phyloP scores from a whole-genome alignment of 2,113 vertebrate genomes.

The Protobothrops flavoviridis region DNA sequence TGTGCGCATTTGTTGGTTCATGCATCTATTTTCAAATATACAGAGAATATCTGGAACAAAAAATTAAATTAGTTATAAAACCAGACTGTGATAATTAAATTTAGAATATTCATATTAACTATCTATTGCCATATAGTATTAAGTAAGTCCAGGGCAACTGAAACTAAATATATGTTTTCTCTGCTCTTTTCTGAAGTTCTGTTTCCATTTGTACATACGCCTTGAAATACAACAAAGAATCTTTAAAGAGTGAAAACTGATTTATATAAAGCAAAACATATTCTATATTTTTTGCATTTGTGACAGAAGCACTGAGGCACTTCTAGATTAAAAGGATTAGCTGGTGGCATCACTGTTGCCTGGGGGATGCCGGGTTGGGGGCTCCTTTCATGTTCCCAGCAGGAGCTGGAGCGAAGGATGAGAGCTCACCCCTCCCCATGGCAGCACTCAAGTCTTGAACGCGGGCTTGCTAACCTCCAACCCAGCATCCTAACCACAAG shows the following conservation, averaged over 20 bases:
- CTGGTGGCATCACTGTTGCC: background rate
- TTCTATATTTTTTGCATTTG: background rate
- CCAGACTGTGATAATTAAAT: background rate
- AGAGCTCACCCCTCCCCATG: background rate
- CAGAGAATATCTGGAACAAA: background rate
- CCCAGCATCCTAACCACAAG: background rate
- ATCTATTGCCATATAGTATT: background rate
- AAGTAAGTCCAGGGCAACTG: background rate
- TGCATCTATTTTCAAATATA: background rate
- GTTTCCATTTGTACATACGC: background rate
- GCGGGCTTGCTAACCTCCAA: background rate
- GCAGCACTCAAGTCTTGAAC: background rate
- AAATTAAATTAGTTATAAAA: background rate
- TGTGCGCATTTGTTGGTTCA: background rate
- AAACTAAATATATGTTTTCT: background rate
- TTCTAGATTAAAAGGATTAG: background rate
- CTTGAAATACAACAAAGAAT: background rate
- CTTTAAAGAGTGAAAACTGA: background rate
- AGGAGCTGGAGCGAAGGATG: background rate
- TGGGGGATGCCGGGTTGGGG: background rate
- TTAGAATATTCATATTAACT: conserved; percentile 1
- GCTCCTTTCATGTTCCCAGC: background rate
- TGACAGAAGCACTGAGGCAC: background rate
- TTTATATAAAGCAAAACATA: background rate
- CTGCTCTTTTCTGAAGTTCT: background rate